Conservation (phyloP, 2,888 invertebrate species). For the Torymus texanus region DNA sequence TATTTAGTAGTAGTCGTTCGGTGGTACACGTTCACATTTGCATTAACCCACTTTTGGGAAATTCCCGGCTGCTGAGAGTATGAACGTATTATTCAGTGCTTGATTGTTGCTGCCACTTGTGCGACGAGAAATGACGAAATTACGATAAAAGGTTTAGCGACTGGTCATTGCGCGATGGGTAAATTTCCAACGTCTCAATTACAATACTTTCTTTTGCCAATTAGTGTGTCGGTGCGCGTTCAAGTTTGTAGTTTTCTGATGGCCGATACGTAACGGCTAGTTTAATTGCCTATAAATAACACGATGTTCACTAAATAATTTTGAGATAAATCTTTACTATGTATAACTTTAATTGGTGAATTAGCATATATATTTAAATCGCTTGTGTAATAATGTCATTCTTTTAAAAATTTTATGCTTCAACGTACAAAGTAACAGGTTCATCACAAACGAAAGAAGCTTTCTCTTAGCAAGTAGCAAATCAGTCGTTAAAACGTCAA, state of each 20-base stretch:
- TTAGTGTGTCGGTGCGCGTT: too few species aligned
- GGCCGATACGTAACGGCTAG: too few species aligned
- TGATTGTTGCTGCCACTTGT: not conserved
- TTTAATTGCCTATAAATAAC: too few species aligned
- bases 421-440: not conserved
- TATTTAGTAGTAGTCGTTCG: not conserved
- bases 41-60: conserved; percentile 40
- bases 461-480: too few species aligned
- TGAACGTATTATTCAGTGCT: not conserved
- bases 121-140: conserved; percentile 17
- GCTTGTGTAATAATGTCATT: not conserved
- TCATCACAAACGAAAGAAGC: not conserved
- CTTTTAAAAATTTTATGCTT: not conserved
- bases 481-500: not conserved
- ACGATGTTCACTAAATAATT: too few species aligned
- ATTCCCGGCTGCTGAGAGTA: conserved; percentile 10
- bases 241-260: too few species aligned
- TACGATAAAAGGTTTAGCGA: not conserved
- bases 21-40: not conserved
- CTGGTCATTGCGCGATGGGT: too few species aligned
- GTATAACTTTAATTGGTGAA: too few species aligned
- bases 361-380: too few species aligned
- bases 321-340: too few species aligned
- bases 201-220: too few species aligned
- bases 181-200: too few species aligned